Evolutionary conservation across 1,140 invertebrate genomes (phyloP), one percentile per base, ranked within the genome.

Genomic region (Calliphora vicina): DNA sequence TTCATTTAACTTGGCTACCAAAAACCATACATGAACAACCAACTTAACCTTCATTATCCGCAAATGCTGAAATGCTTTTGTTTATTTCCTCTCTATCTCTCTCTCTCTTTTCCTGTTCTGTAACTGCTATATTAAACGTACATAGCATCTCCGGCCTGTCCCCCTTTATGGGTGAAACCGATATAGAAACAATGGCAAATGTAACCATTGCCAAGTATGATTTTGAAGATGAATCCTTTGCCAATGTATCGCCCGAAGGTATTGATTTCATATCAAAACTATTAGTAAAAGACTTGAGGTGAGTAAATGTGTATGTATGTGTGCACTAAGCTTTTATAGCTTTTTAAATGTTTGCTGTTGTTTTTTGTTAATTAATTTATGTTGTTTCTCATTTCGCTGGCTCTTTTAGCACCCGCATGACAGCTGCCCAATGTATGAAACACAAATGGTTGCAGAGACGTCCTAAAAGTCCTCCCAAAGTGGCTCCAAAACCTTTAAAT

Each of bases 101-200:
- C 3, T 15, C 12, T 8, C 71, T 71, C 23, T 72, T 20, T 4
- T 20, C 15, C n/a, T 71, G 61, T 23, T n/a, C n/a, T n/a, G n/a
- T n/a, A n/a, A n/a, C n/a, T n/a, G n/a, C 15, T 73, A 5, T 27
- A 29, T 73, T 8, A 35, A 35, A 1, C 35, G n/a, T 3, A 67
- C 23, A 67, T 85, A 99, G 98, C 86, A 92, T 99, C 86, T 99
- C 98, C 17, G 98, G 98, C 42, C 92, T 99, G 57, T 99, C 98
- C 27, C 98, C 98, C 20, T 99, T 99, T 91, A 98, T 99, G 97
- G 98, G 98, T 10, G 97, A 99, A 88, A 98, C 95, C 80, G 98
- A 99, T 90, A 94, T 97, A 83, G 97, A 99, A 91, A 99, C 98
- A 13, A 98, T 98, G 97, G 96, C 97, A 1, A 99, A 99, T 90